Conservation (phyloP, 2,113 vertebrate genomes). For the Chloropsis cyanopogon region DNA sequence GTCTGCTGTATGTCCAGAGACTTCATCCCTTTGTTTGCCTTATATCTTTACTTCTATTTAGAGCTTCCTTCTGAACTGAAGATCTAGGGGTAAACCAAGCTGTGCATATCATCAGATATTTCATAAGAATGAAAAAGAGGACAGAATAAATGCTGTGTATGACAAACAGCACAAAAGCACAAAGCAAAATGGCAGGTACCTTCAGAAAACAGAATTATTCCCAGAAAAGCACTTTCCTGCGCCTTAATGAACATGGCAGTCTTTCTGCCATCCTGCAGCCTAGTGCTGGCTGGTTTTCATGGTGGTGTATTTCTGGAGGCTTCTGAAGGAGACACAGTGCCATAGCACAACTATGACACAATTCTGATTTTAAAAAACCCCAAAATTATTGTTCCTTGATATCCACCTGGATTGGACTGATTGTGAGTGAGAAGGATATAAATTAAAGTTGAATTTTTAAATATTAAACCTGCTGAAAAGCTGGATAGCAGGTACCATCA, state of each 20-base stretch:
- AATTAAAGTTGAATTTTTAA: not conserved
- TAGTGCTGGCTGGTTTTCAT: not conserved
- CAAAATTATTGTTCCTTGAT: not conserved
- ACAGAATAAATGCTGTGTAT: not conserved
- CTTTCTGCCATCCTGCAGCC: not conserved
- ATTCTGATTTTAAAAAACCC: not conserved
- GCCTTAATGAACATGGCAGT: not conserved
- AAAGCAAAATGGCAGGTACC: not conserved
- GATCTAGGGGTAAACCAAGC: not conserved
- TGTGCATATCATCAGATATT: not conserved
- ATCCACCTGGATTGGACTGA: not conserved
- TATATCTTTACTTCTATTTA: not conserved
- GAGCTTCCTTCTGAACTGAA: not conserved
- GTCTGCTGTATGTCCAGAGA: not conserved
- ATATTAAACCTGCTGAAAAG: not conserved
- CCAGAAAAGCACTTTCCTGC: not conserved
- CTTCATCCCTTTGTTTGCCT: not conserved
- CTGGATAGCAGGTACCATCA: not conserved
- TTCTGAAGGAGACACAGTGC: not conserved
- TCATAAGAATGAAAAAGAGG: not conserved
- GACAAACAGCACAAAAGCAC: not conserved
- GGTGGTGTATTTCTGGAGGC: not conserved
- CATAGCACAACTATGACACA: not conserved
- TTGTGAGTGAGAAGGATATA: not conserved
- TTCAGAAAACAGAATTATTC: not conserved